Base-by-base conservation (phyloP, 2,113 vertebrate genomes). In the Chaetura pelagica region DNA sequence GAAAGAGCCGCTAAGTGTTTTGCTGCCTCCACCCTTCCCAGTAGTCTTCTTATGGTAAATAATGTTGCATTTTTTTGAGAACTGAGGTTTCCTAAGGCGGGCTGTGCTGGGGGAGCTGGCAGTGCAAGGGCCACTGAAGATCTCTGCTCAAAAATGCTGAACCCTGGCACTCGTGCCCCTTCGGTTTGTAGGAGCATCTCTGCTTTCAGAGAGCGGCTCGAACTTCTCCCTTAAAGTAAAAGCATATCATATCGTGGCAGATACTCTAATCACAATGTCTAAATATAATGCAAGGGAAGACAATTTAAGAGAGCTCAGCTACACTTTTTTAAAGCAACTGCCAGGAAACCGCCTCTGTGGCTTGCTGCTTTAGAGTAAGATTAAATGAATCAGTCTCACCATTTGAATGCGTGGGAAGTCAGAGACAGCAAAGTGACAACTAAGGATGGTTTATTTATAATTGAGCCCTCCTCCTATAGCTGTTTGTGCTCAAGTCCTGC, bases 371-470 rank as follows among this genome's bases (percentile, higher is more conserved):
- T 96, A 68, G 92, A 92, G 95, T 90, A 95, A 95, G 95, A 95
- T 91, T 96, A 95, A 97, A 94, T 95, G 89, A 96, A 96, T 96
- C 92, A 92, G 92, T 96, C 92, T 92, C 92, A 89, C 92, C 83
- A 90, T 95, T 95, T 95, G 93, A 96, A 94, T 91, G 96, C 9
- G 77, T 96, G 90, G 96, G 93, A 97, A 96, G 94, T 68, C 90
- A 95, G 96, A 96, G 93, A 96, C 94, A 87, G 92, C 51, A 57
- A 94, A 97, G 89, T 91, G 91, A 96, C 95, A 96, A 64, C 84
- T 92, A 72, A 95, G 84, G 84, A 94, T 0, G 9, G 59, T 91
- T 94, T 95, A 90, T 93, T 96, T 96, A 90, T 95, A 96, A 95
- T 58, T 89, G 69, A 58, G 66, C 76, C 94, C 83, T 93, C 85